Evolutionary conservation across 1,140 invertebrate species (phyloP), one percentile per base, ranked within the genome.

Genomic region (Drosophila ercepeae): DNA sequence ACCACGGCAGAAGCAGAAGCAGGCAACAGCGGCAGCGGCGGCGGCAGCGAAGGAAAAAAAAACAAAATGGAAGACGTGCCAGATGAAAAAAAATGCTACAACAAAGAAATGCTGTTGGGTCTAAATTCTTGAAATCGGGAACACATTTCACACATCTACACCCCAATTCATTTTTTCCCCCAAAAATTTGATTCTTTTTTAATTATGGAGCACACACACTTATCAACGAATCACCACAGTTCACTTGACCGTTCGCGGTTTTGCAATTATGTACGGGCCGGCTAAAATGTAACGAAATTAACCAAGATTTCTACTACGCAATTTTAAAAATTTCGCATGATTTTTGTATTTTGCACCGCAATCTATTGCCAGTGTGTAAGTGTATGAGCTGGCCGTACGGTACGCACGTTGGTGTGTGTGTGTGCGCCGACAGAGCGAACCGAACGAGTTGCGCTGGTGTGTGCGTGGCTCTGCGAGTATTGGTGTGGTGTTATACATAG

Each of bases 401-500:
- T 51, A 59, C 53, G 52, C 46, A 55, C 14, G 18, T 57, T 21
- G 46, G 51, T 78, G 57, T 57, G 57, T 68, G 48, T 51, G 46
- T 60, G 69, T 9, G 36, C 36, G 36, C 36, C 36, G 36, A 13
- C 14, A 39, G 36, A 14, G 36, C 36, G 13, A 14, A 13, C 14
- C n/a, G 36, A 14, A 16, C 36, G 36, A 14, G 13, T 39, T 39
- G 4, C n/a, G n/a, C 4, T 39, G 36, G 69, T 72, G 55, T 41
- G 81, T 68, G 81, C 88, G 88, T 88, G 81, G 76, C 81, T 72
- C 42, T 89, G 73, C 45, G 48, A 84, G 67, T 79, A 68, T 75
- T 73, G 50, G 86, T 89, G 79, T 75, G 73, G 73, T 89, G 86
- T 79, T 89, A 89, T 89, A 89, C 88, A 89, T 89, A 88, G 88